Evolutionary conservation across 1,140 invertebrate genomes (phyloP), one percentile per base, ranked within the genome.

Genomic region (Drosophila rufa): DNA sequence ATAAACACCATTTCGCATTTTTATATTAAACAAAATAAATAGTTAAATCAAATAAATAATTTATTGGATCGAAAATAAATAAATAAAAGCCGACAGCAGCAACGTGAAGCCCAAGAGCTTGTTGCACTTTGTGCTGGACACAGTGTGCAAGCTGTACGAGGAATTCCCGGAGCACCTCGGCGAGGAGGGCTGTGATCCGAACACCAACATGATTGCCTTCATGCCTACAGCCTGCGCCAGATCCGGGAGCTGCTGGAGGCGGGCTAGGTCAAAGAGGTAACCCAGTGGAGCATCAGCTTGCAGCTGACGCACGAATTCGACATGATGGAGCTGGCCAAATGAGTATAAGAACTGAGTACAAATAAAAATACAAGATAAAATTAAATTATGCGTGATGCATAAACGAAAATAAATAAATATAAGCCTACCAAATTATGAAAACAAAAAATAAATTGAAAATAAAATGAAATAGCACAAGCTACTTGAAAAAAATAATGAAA

Each of bases 291-390:
- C 14, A 89, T 92, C 9, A 68, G 74, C 51, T 61, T 92, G 46
- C 61, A 84, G 61, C n/a, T 91, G 19, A 87, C 82, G 0, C 74
- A 92, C 36, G 82, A 94, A 53, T 97, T 96, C 92, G 75, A 83
- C 19, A 93, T 96, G 57, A 93, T 95, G 78, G 94, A 95, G 57
- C 94, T 96, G 75, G 79, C 96, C 3, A n/a, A n/a, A n/a, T n/a
- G n/a, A n/a, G n/a, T n/a, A n/a, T n/a, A n/a, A n/a, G n/a, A n/a
- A n/a, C n/a, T n/a, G n/a, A n/a, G n/a, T n/a, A n/a, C n/a, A n/a
- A n/a, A n/a, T n/a, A n/a, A n/a, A n/a, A n/a, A n/a, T n/a, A n/a
- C n/a, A n/a, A n/a, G n/a, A n/a, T n/a, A n/a, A n/a, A n/a, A n/a
- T n/a, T n/a, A n/a, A n/a, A n/a, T n/a, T n/a, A n/a, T n/a, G n/a